Percentiles rank a stretch among this genome's conserved stretches.
phyloP scores from a whole-genome alignment of 2,113 vertebrate species.

The Aspidoscelis tigris region DNA sequence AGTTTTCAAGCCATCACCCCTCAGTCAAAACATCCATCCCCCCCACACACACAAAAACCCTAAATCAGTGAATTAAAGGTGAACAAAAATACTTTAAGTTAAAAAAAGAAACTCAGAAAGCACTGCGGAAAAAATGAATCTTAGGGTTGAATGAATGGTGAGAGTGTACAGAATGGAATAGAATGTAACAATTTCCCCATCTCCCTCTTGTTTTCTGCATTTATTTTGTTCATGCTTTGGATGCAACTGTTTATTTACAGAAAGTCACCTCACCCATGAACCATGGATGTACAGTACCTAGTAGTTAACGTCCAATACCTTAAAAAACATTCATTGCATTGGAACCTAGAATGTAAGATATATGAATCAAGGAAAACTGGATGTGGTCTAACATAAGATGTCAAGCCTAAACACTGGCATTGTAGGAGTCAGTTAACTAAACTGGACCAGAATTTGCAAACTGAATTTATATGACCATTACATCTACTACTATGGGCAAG shows the following conservation, averaged over 20 bases:
- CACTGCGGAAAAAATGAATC: neutral
- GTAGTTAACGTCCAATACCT: too few species aligned
- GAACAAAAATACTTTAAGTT: neutral
- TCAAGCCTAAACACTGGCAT: too few species aligned
- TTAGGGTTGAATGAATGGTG: neutral
- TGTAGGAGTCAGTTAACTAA: too few species aligned
- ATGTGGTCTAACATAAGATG: too few species aligned
- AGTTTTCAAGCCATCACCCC: neutral
- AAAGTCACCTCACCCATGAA: neutral
- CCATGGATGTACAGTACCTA: too few species aligned
- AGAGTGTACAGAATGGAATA: neutral
- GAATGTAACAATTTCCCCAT: too few species aligned
- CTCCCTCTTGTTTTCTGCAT: neutral
- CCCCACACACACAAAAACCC: neutral
- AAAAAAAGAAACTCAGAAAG: neutral
- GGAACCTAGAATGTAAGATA: too few species aligned
- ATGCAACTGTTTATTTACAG: neutral
- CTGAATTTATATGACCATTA: too few species aligned
- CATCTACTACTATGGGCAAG: too few species aligned
- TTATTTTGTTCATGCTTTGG: neutral
- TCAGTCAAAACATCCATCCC: neutral
- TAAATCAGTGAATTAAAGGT: neutral
- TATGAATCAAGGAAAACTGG: too few species aligned
- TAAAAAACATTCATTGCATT: too few species aligned
- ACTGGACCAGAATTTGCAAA: too few species aligned